phyloP scores from a whole-genome alignment of 1,140 invertebrate species.

The Dreissena rostriformis region DNA sequence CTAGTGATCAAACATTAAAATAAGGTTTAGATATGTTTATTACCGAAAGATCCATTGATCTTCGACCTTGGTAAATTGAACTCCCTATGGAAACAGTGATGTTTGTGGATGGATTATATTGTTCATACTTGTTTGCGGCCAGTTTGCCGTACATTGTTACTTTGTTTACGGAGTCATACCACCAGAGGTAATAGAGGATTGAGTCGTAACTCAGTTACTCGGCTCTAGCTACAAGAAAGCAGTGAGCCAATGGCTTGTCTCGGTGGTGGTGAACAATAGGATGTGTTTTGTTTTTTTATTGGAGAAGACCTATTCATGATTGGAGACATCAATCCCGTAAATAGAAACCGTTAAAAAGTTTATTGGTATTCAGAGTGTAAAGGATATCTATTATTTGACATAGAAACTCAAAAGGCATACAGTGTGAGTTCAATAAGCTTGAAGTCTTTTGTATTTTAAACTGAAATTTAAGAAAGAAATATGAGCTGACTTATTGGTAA shows the following conservation, averaged over 20 bases:
- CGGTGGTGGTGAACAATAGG: neutral
- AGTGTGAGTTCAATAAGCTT: neutral
- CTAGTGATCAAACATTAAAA: conserved; percentile 7
- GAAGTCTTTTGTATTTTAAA: neutral
- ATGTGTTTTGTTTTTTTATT: conserved; percentile 9
- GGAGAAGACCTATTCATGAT: neutral
- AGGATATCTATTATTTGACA: too few relatives aligned
- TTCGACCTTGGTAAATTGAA: neutral
- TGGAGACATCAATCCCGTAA: conserved; percentile 1
- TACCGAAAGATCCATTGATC: conserved; percentile 2
- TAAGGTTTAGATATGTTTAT: conserved; percentile 8
- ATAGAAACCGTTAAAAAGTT: conserved; percentile 7
- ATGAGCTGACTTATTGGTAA: too few relatives aligned
- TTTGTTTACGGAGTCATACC: too few relatives aligned
- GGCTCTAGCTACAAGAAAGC: neutral
- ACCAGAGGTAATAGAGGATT: too few relatives aligned
- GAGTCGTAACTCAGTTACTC: too few relatives aligned
- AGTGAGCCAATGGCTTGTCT: neutral
- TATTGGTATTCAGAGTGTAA: neutral
- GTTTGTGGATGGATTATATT: conserved; percentile 1
- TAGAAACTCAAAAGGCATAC: neutral
- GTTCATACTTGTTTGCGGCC: neutral
- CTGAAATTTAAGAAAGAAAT: neutral
- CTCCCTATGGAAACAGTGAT: neutral
- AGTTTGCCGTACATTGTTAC: neutral